Conservation (phyloP, 2,797 vertebrate species). For the Phrynocephalus vlangalii region DNA sequence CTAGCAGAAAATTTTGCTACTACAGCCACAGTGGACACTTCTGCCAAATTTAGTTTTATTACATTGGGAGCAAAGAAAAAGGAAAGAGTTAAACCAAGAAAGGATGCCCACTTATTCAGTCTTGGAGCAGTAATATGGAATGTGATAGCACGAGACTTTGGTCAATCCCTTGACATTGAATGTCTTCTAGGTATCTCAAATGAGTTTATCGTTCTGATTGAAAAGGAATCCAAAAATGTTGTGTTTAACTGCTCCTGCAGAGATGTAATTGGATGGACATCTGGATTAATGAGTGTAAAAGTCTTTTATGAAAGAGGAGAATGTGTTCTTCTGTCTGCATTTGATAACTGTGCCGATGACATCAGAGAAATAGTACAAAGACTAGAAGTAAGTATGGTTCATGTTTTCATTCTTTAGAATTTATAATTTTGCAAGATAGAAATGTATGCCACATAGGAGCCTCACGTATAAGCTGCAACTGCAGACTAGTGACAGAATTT, state of each 20-base stretch:
- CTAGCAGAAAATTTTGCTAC: conserved; percentile 97
- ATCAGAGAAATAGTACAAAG: conserved; percentile 93
- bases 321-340: conserved; percentile 90
- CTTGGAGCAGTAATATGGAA: conserved; percentile 94
- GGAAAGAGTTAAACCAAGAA: conserved; percentile 91
- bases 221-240: conserved; percentile 94
- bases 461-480: too few species aligned
- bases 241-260: conserved; percentile 98
- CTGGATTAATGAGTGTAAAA: conserved; percentile 92
- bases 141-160: conserved; percentile 90
- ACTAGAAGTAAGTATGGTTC: conserved; percentile 87
- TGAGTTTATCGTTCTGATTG: conserved; percentile 94
- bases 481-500: not conserved
- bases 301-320: conserved; percentile 97
- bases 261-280: conserved; percentile 98
- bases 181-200: conserved; percentile 95
- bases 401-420: conserved; percentile 19
- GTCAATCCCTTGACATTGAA: conserved; percentile 89
- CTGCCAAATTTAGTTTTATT: conserved; percentile 98
- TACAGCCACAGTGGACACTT: conserved; percentile 90
- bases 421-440: too few species aligned
- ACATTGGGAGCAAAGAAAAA: conserved; percentile 96
- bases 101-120: conserved; percentile 91
- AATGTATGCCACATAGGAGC: too few species aligned
- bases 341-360: conserved; percentile 91